These are phyloP conservation scores for Chiloscyllium plagiosum DNA, from an alignment of 2,113 vertebrate genomes.

Conservation along the genomic window DNA sequence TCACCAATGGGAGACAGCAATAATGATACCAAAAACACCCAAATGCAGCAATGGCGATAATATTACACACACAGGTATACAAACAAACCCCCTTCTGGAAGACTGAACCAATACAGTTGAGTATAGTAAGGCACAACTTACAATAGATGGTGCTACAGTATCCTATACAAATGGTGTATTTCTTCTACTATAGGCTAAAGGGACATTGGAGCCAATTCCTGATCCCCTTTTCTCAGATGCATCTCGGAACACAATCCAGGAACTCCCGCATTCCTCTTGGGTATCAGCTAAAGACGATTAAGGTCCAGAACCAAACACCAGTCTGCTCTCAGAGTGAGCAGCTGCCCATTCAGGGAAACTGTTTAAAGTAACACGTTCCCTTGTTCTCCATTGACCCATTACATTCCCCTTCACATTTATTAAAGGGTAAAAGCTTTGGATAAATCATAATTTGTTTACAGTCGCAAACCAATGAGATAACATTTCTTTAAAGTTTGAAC, in stretches of 20 bases:
- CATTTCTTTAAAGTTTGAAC: too few species aligned
- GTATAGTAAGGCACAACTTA: neutral
- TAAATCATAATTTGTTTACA: neutral
- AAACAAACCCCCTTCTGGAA: neutral
- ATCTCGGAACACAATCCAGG: neutral
- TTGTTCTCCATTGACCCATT: neutral
- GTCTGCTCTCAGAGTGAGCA: neutral
- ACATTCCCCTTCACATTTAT: neutral
- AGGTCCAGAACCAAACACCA: neutral
- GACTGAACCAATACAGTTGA: neutral
- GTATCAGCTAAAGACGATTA: neutral
- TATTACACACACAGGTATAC: neutral
- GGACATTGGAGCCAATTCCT: too few species aligned
- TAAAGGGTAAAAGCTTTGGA: neutral
- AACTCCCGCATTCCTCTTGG: neutral
- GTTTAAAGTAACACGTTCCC: neutral
- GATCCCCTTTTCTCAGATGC: neutral
- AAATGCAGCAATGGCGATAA: neutral
- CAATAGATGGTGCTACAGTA: neutral
- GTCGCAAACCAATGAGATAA: neutral
- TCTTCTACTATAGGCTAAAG: neutral
- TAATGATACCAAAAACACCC: neutral
- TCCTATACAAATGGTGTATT: neutral
- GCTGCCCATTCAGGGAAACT: neutral
- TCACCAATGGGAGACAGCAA: neutral